These are phyloP conservation scores for Pogona vitticeps DNA, from an alignment of 2,113 vertebrate genomes.

Conservation along the genomic window DNA sequence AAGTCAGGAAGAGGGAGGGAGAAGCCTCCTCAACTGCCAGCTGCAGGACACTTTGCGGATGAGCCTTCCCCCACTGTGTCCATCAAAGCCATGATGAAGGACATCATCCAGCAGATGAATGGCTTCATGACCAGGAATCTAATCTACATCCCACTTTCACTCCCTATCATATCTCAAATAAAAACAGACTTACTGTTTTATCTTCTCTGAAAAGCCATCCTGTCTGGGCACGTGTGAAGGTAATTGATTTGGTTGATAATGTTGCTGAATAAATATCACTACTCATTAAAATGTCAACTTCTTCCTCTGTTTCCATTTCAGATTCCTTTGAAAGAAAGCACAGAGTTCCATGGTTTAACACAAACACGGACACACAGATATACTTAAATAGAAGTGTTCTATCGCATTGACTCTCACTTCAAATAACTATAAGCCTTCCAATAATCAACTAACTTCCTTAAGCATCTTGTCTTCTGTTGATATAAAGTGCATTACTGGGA, in stretches of 20 bases:
- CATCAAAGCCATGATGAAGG: neutral
- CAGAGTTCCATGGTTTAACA: neutral
- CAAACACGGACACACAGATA: slow-evolving; percentile 14
- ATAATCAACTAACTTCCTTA: neutral
- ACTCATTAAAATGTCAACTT: slow-evolving; percentile 99
- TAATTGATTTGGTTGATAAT: slow-evolving; percentile 97
- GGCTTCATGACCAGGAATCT: neutral
- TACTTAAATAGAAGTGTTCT: neutral
- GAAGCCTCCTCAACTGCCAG: too few relatives aligned
- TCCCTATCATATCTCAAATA: neutral
- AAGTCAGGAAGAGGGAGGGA: neutral
- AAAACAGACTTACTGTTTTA: slow-evolving; percentile 88
- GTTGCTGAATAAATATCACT: slow-evolving; percentile 98
- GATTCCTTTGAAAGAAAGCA: slow-evolving; percentile 85
- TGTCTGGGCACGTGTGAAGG: slow-evolving; percentile 93
- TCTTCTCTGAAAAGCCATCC: slow-evolving; percentile 99
- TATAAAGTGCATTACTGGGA: neutral
- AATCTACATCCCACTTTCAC: neutral
- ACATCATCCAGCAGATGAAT: neutral
- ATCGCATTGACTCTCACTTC: neutral
- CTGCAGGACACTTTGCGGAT: too few relatives aligned
- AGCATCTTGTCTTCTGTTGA: neutral
- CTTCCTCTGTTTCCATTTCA: slow-evolving; percentile 98
- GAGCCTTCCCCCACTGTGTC: neutral
- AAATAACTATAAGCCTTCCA: neutral